Base-by-base conservation (phyloP, 2,888 invertebrate species). In the Bhutanitis thaidina region DNA sequence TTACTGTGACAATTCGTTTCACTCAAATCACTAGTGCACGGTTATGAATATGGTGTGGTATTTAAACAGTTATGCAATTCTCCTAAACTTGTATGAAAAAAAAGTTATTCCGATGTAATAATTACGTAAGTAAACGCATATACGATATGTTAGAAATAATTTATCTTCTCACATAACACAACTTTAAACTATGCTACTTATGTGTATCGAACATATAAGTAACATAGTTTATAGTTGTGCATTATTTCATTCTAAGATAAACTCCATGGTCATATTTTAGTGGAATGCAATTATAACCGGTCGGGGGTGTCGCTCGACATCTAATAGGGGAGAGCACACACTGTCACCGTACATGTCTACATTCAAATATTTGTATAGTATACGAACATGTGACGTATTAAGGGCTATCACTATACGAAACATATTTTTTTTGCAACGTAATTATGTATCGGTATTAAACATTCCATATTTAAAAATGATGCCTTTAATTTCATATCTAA, bases 201-300 rank as follows among this genome's bases (percentile, higher is more conserved):
- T n/a, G n/a, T n/a, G n/a, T 16, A 41, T 32, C 32, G 41, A 20
- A 5, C 5, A 20, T 20, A 20, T 5, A 20, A 20, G 46, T 46
- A 39, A 38, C 32, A 38, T 47, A 14, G 43, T 38, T 43, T 52
- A 43, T 43, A 16, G 43, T 27, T 52, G 34, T 47, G 20, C 20
- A 52, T 46, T 52, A 52, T 52, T 52, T 37, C 37, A 52, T 43
- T 47, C 41, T 43, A 47, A 52, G 52, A 52, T 47, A 52, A 47
- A 52, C 52, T 52, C 43, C 37, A 36, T 70, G 75, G 75, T 79
- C 77, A 86, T 85, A 86, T 82, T 83, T 87, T 83, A 81, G 77
- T 69, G 82, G 85, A 88, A 88, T 88, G 88, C 84, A 88, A 88
- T 88, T 86, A 87, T 82, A 83, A 77, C 74, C 54, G 68, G 67